Percentiles rank a stretch among this genome's conserved stretches.
These are phyloP conservation scores for Spizaetus ornatus DNA, from an alignment of 2,113 vertebrate species.

Conservation along the genomic window DNA sequence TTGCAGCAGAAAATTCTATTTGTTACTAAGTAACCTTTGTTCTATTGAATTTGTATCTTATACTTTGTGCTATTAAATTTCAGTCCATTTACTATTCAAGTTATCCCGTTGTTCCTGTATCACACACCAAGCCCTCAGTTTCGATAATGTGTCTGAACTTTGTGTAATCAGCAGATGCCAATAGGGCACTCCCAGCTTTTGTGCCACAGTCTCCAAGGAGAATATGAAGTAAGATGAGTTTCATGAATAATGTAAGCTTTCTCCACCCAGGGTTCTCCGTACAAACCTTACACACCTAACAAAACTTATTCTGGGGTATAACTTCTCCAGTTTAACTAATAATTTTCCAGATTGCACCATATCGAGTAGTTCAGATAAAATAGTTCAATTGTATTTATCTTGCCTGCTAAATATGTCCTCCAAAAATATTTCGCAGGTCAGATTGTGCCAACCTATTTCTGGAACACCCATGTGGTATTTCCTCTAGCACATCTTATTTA, in stretches of 20 bases:
- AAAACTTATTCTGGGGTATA: background rate
- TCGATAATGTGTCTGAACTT: background rate
- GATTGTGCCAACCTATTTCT: background rate
- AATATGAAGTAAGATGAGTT: background rate
- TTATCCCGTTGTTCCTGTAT: background rate
- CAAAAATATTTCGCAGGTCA: background rate
- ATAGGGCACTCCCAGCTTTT: background rate
- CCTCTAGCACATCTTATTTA: background rate
- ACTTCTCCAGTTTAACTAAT: background rate
- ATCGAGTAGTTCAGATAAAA: background rate
- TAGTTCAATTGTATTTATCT: background rate
- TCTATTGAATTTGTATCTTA: background rate
- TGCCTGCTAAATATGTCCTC: background rate
- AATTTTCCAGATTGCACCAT: background rate
- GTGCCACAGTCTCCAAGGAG: background rate
- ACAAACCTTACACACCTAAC: background rate
- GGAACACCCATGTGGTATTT: background rate
- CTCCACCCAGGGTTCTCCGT: background rate
- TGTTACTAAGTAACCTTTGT: constrained; percentile 49
- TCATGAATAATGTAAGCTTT: background rate
- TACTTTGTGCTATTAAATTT: background rate
- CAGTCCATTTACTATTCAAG: background rate
- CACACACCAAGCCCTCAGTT: background rate
- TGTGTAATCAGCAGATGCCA: background rate
- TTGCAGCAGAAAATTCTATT: constrained; percentile 30